Conservation (phyloP, 2,888 invertebrate genomes). For the Oligia latruncula region DNA sequence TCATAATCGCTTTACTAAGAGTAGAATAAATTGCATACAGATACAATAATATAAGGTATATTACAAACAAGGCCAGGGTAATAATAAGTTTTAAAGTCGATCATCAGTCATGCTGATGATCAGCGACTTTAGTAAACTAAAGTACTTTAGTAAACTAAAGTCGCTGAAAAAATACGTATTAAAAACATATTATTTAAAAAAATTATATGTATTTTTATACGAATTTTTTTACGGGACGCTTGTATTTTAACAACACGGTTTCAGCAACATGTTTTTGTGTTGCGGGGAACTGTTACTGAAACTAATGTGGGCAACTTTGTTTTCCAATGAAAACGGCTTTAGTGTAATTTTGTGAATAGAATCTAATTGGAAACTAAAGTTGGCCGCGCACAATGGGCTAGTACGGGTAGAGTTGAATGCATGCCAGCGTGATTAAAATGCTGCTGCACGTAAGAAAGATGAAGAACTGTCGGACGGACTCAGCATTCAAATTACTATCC, state of each 20-base stretch:
- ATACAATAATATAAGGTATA: background rate
- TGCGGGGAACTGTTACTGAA: background rate
- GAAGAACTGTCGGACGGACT: constrained; percentile 15
- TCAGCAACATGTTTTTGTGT: background rate
- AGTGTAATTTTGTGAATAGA: constrained; percentile 40
- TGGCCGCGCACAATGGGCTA: constrained; percentile 36
- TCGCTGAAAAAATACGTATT: too few species aligned
- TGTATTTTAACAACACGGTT: background rate
- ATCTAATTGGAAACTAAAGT: constrained; percentile 49
- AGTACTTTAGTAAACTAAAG: too few species aligned
- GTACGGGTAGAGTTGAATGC: constrained; percentile 30
- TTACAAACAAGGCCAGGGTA: background rate
- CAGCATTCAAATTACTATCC: constrained; percentile 37
- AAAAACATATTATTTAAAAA: too few species aligned
- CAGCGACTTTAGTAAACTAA: too few species aligned
- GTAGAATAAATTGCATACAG: background rate
- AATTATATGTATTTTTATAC: too few species aligned
- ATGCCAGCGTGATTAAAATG: constrained; percentile 55
- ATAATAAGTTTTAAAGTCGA: background rate
- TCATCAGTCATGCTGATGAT: too few species aligned
- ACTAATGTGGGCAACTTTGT: constrained; percentile 1
- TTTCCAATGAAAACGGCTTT: background rate
- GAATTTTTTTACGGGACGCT: too few species aligned
- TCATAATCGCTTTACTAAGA: background rate
- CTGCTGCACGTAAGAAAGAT: constrained; percentile 45